Base-by-base conservation (phyloP, 2,888 invertebrate species). In the Onthophagus sagittarius region DNA sequence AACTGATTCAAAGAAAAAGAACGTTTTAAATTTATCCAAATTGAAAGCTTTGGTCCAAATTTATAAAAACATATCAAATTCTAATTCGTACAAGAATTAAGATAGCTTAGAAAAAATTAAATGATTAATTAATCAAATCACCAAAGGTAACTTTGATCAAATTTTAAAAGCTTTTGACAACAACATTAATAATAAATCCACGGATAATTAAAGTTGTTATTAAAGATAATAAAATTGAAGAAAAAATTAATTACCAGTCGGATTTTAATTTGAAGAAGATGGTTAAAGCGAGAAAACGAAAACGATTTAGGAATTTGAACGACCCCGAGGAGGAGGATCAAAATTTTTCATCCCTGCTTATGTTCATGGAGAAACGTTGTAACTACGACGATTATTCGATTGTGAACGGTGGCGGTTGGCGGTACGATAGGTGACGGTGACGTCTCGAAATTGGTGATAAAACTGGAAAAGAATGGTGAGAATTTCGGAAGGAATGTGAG, bases 401-500 rank as follows among this genome's bases (percentile, higher is more conserved):
- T 4, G 75, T 75, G 63, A 23, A 63, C 5, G 77, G 76, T 64
- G 73, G n/a, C n/a, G n/a, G n/a, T n/a, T n/a, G n/a, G n/a, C n/a
- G n/a, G n/a, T n/a, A n/a, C 77, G 62, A 77, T 76, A 63, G 76
- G 75, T 15, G 73, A 74, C 33, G 76, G 75, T 65, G 77, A 75
- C 63, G 73, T 78, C 32, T 76, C 77, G 11, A 75, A 74, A 70
- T 73, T 78, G 72, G 75, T 78, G 13, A 75, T 78, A 63, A 78
- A 77, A 65, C 71, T 77, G 63, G 75, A 75, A 63, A 78, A 76
- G 69, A 77, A 71, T 64, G 77, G 76, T 23, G 23, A 2, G 23
- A 3, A 23, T 23, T 23, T 23, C 23, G 23, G 23, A 23, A n/a
- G n/a, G n/a, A 23, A 23, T 1, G 23, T 23, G 23, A 23, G 3